A percentile compares a stretch with the other conserved stretches of the same genome.
Evolutionary conservation across 30 jellyfish, hydroid and myxozoan genomes (phyloP).

Genomic region (Mastigias papua): DNA sequence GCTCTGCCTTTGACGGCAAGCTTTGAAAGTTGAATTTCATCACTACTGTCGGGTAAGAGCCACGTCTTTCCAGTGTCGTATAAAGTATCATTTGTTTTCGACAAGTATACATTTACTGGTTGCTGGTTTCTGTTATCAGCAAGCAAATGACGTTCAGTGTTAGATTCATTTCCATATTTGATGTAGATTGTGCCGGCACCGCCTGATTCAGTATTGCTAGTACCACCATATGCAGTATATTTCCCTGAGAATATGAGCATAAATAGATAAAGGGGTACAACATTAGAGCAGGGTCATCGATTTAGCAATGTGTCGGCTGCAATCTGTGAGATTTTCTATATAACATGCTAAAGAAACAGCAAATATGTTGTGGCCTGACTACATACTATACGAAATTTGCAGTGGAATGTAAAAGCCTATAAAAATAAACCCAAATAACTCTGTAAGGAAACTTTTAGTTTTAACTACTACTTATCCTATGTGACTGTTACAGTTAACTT

Average conservation of each 20-base stretch:
- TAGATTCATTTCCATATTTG: conserved; percentile 38
- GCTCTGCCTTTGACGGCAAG: conserved; percentile 54
- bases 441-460: too few species aligned
- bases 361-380: too few species aligned
- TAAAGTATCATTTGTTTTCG: conserved; percentile 17
- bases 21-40: conserved; percentile 9
- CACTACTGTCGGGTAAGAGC: conserved; percentile 14
- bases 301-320: too few species aligned
- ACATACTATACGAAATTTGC: too few species aligned
- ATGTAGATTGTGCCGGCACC: conserved; percentile 69
- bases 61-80: conserved; percentile 65
- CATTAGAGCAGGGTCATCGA: not conserved
- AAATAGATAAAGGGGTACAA: not conserved
- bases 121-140: conserved; percentile 67
- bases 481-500: too few species aligned
- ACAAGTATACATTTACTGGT: conserved; percentile 46
- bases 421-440: too few species aligned
- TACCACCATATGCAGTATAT: conserved; percentile 60
- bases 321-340: too few species aligned
- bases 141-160: conserved; percentile 8
- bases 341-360: too few species aligned
- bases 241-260: conserved; percentile 9
- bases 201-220: conserved; percentile 60
- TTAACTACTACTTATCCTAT: too few species aligned
- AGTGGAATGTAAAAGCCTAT: too few species aligned